These are phyloP conservation scores for Ctenopoma multispine DNA, from an alignment of 2,797 vertebrate species.

Conservation along the genomic window DNA sequence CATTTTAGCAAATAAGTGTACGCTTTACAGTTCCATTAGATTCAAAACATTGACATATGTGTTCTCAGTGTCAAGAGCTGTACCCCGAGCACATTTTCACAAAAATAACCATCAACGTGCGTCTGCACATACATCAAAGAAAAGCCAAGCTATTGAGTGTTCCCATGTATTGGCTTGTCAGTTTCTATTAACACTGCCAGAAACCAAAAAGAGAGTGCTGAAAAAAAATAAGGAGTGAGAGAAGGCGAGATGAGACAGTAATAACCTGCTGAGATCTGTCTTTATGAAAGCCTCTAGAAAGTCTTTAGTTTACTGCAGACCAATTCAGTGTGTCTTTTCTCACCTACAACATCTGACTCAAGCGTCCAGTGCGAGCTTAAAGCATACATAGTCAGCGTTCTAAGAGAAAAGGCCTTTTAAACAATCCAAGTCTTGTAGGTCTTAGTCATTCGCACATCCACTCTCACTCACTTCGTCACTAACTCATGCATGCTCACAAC, in stretches of 20 bases:
- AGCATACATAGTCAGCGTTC: conserved; percentile 37
- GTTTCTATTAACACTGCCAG: conserved; percentile 57
- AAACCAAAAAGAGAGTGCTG: conserved; percentile 49
- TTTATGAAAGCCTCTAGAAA: conserved; percentile 50
- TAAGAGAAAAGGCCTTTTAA: conserved; percentile 57
- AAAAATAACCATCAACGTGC: conserved; percentile 55
- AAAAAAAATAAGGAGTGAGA: conserved; percentile 37
- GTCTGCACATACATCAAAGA: conserved; percentile 66
- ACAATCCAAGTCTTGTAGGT: conserved; percentile 51
- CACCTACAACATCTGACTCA: conserved; percentile 62
- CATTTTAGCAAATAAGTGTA: conserved; percentile 51
- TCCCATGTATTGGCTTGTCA: conserved; percentile 63
- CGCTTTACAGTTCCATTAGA: conserved; percentile 34
- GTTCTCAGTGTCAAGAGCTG: conserved; percentile 41
- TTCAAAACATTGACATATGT: conserved; percentile 45
- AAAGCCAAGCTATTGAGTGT: conserved; percentile 49
- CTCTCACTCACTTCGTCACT: conserved; percentile 26
- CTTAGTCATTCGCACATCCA: conserved; percentile 48
- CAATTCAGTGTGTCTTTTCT: conserved; percentile 49
- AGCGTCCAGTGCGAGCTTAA: conserved; percentile 52
- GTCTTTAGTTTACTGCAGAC: conserved; percentile 50
- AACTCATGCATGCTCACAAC: conserved; percentile 16
- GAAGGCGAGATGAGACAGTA: conserved; percentile 48
- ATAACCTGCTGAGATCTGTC: conserved; percentile 62
- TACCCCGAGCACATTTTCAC: conserved; percentile 50